Percentiles rank a stretch among this genome's conserved stretches.
Conservation (phyloP, 1,140 invertebrate species). For the Drosophila trapezifrons region DNA sequence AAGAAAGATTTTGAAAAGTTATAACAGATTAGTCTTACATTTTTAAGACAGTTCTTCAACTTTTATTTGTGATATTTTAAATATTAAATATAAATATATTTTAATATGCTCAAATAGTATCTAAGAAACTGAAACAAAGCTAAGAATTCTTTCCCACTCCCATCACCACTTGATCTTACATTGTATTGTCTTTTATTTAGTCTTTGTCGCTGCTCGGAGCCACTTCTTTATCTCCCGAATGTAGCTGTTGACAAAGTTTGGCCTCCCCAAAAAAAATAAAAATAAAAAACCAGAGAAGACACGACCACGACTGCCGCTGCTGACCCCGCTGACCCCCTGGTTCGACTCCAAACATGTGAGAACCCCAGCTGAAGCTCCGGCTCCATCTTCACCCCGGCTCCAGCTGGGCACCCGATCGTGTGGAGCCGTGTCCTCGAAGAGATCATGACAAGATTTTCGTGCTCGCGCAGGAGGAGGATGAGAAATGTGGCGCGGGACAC, state of each 20-base stretch:
- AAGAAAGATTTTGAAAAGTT: too few species aligned
- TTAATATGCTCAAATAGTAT: too few species aligned
- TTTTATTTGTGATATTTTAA: too few species aligned
- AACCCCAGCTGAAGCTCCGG: slow-evolving; percentile 12
- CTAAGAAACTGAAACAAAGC: neutral
- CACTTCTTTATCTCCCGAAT: slow-evolving; percentile 22
- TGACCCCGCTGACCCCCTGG: slow-evolving; percentile 50
- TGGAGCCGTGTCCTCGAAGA: slow-evolving; percentile 61
- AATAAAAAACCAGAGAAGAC: slow-evolving; percentile 12
- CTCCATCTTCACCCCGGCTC: slow-evolving; percentile 22
- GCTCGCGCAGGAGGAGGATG: slow-evolving; percentile 66
- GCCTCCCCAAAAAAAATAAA: slow-evolving; percentile 12
- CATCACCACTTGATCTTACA: neutral
- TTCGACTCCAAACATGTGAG: slow-evolving; percentile 42
- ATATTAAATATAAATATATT: too few species aligned
- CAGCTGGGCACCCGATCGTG: slow-evolving; percentile 59
- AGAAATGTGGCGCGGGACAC: slow-evolving; percentile 77
- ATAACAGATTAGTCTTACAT: too few species aligned
- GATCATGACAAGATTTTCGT: slow-evolving; percentile 83
- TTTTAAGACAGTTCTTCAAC: too few species aligned
- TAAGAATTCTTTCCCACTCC: too few species aligned
- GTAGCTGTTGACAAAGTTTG: slow-evolving; percentile 31
- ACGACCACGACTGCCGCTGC: slow-evolving; percentile 29
- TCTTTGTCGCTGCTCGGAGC: neutral
- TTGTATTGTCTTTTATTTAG: neutral